A percentile compares a stretch with the other conserved stretches of the same genome.
Evolutionary conservation across 2,113 vertebrate genomes (phyloP).

Genomic region (Pogona vitticeps): DNA sequence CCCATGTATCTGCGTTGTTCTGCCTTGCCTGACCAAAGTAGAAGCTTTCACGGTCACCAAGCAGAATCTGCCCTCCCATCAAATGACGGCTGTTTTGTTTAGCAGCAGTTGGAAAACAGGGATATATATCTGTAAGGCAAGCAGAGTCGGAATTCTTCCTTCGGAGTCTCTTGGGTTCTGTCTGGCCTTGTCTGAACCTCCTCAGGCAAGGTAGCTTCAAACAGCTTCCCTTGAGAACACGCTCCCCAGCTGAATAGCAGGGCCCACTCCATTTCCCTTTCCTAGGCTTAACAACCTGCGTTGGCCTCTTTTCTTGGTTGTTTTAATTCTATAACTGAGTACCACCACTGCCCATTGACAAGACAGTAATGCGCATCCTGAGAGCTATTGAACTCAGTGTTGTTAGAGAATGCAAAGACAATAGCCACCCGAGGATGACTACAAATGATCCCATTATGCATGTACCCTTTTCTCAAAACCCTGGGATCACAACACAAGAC

Average conservation of each 20-base stretch:
- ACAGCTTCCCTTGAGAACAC: slow-evolving; percentile 2
- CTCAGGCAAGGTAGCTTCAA: background rate
- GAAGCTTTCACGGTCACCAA: background rate
- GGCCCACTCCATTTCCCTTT: background rate
- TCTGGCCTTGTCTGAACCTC: background rate
- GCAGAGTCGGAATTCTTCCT: slow-evolving; percentile 15
- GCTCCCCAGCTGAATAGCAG: slow-evolving; percentile 18
- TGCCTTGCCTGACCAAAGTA: background rate
- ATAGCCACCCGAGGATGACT: slow-evolving; percentile 14
- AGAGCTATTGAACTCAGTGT: slow-evolving; percentile 23
- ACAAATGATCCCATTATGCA: slow-evolving; percentile 13
- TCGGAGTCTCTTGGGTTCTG: slow-evolving; percentile 4
- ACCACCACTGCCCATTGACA: slow-evolving; percentile 30
- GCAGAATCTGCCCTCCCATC: background rate
- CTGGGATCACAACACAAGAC: background rate
- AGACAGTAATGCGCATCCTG: background rate
- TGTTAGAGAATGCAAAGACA: background rate
- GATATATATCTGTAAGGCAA: background rate
- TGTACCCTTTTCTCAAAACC: slow-evolving; percentile 2
- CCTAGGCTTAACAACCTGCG: background rate
- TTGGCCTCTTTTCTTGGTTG: slow-evolving; percentile 29
- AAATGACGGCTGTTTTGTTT: slow-evolving; percentile 12
- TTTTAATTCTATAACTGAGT: slow-evolving; percentile 22
- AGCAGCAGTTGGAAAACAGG: slow-evolving; percentile 37
- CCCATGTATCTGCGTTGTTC: background rate